Evolutionary conservation across 2,797 vertebrate genomes (phyloP), one percentile per base, ranked within the genome.

Genomic region (Leucoraja ocellata): DNA sequence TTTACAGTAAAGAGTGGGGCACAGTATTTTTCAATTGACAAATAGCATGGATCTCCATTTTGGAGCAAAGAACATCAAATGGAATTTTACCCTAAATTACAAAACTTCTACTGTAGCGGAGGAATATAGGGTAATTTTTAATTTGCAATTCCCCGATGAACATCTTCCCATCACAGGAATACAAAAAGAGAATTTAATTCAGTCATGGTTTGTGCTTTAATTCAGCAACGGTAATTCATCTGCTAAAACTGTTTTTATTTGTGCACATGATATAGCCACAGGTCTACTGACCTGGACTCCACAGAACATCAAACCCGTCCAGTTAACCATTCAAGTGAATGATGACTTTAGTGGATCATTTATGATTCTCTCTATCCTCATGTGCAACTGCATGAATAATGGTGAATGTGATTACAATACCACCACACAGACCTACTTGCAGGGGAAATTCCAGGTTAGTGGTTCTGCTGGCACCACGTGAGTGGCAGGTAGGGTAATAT

Each of bases 351-450:
- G 94, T 94, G 97, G 96, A 95, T 96, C 97, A 25, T 68, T 97
- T 86, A 95, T 97, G 94, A 96, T 93, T 28, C 97, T 96, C 13
- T 93, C 96, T 88, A 94, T 97, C 78, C 96, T 95, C 8, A 93
- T 98, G 83, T 98, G 97, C 94, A 97, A 95, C 95, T 98, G 97
- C 94, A 93, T 97, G 81, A 97, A 97, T 3, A 96, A 97, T 88
- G 97, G 97, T 93, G 95, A 95, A 91, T 98, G 97, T 93, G 96
- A 97, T 94, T 97, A 96, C 46, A 94, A 95, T 94, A 96, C 94
- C 93, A 63, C 97, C 39, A 93, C 88, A 1, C 95, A 97, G 93
- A 97, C 95, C 95, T 94, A 97, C 91, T 94, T 94, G 93, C 94
- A 96, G 94, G 96, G 97, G 93, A 97, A 94, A 94, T 97, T 97